These are phyloP conservation scores for Luehdorfia chinensis DNA, from an alignment of 1,140 invertebrate genomes.

Conservation along the genomic window DNA sequence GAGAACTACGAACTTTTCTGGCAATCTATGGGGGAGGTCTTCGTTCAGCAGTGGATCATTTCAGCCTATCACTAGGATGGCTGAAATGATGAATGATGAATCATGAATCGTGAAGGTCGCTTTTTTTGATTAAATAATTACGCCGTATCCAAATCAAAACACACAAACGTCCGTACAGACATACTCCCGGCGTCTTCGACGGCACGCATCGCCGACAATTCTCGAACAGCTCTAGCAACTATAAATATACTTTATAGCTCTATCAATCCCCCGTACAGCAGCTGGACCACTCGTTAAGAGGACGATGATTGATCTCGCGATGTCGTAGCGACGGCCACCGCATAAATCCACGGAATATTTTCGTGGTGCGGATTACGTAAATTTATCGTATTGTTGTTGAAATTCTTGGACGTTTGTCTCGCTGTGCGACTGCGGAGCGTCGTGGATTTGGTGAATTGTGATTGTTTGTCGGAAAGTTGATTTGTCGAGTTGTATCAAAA, in stretches of 20 bases:
- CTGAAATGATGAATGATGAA: too few relatives aligned
- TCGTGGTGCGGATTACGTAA: slow-evolving; percentile 32
- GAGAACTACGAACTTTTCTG: too few relatives aligned
- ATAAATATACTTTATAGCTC: slow-evolving; percentile 69
- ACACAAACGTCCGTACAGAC: slow-evolving; percentile 8
- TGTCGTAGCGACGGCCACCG: slow-evolving; percentile 30
- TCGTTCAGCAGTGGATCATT: too few relatives aligned
- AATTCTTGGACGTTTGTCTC: slow-evolving; percentile 14
- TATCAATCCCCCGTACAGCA: slow-evolving; percentile 60
- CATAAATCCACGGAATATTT: slow-evolving; percentile 22
- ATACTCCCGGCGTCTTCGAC: slow-evolving; percentile 22
- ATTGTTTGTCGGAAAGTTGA: slow-evolving; percentile 5
- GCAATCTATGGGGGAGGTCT: too few relatives aligned
- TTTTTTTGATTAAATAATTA: too few relatives aligned
- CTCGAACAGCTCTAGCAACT: slow-evolving; percentile 41
- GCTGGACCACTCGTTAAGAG: slow-evolving; percentile 60
- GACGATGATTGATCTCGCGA: slow-evolving; percentile 64
- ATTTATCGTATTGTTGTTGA: slow-evolving; percentile 36
- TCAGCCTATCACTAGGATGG: too few relatives aligned
- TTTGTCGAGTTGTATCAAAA: neutral
- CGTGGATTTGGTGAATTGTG: neutral
- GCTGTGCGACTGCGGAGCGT: neutral
- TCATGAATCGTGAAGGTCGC: too few relatives aligned
- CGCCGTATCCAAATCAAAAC: too few relatives aligned
- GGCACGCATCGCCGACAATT: slow-evolving; percentile 47